Base-by-base conservation (phyloP, 92 coral and sea anemone genomes). In the Desmophyllum pertusum region DNA sequence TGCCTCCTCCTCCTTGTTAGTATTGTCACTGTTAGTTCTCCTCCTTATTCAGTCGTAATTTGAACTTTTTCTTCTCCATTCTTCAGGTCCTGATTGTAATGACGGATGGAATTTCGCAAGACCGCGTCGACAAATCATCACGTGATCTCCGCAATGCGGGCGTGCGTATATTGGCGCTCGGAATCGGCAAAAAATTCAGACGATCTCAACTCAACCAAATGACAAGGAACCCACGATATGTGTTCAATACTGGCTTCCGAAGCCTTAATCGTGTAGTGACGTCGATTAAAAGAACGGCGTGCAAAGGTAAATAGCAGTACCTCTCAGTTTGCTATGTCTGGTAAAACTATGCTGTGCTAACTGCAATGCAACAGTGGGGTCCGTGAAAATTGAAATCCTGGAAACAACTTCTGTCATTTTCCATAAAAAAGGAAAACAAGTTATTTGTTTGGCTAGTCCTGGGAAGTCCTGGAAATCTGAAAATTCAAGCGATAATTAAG, bases 41-140 rank as follows among this genome's bases (percentile, higher is more conserved):
- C 65, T 59, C 2, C 31, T 8, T 59, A n/a, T n/a, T n/a, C n/a
- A n/a, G 2, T n/a, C 10, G 27, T 17, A 6, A 15, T 59, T 23
- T 14, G 1, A 59, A 59, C 33, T 25, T 59, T 45, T 5, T 74
- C n/a, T 19, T n/a, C 30, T 0, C 5, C 27, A 25, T 59, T 15
- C 30, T 23, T 59, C 85, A 84, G 59, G 90, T 90, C 23, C 81
- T 94, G 76, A 75, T 96, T 80, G 89, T 89, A 0, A 87, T 94
- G 95, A 94, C 98, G 7, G 95, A 94, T 70, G 98, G 98, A 1
- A 85, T 74, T 45, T 91, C 98, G 10, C 86, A 84, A 63, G 98
- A 94, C 77, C 51, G 41, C n/a, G 98, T 94, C 15, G 31, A 8
- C 2, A 50, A 68, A 23, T 79, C 93, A 14, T 85, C 98, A 33